These are phyloP conservation scores for Brenthis ino DNA, from an alignment of 2,888 invertebrate genomes.

Conservation along the genomic window DNA sequence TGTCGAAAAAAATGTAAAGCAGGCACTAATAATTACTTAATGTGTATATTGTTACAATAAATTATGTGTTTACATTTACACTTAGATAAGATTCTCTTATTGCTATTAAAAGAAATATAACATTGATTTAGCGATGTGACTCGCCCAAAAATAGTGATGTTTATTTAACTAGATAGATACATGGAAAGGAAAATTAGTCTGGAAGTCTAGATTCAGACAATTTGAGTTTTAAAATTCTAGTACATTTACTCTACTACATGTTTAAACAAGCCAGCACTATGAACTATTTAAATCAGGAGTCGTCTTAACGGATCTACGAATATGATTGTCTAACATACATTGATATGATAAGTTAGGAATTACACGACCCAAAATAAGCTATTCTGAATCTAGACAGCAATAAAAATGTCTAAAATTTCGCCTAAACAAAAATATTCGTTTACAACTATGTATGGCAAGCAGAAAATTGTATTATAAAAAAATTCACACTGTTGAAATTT, in stretches of 20 bases:
- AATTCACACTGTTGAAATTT: slow-evolving; percentile 76
- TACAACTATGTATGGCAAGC: slow-evolving; percentile 75
- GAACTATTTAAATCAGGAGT: slow-evolving; percentile 32
- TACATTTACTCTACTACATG: slow-evolving; percentile 30
- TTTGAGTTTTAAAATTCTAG: slow-evolving; percentile 28
- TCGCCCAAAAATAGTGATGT: slow-evolving; percentile 56
- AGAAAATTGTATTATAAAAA: slow-evolving; percentile 64
- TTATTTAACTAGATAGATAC: slow-evolving; percentile 60
- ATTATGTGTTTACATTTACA: slow-evolving; percentile 78
- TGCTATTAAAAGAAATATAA: slow-evolving; percentile 66
- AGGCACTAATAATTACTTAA: slow-evolving; percentile 80
- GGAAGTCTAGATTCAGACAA: slow-evolving; percentile 47
- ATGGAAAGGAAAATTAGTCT: slow-evolving; percentile 40
- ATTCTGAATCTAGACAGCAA: slow-evolving; percentile 48
- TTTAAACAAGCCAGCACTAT: slow-evolving; percentile 34
- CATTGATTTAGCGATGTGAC: slow-evolving; percentile 44
- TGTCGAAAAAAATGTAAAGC: slow-evolving; percentile 70
- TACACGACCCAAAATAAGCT: slow-evolving; percentile 28
- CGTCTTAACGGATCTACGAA: slow-evolving; percentile 30
- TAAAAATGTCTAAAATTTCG: slow-evolving; percentile 42
- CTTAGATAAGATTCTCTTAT: slow-evolving; percentile 65
- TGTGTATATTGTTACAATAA: slow-evolving; percentile 77
- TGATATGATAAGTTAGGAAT: slow-evolving; percentile 37
- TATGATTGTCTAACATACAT: slow-evolving; percentile 33
- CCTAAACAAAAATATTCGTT: slow-evolving; percentile 53